Conservation (phyloP, 2,113 vertebrate species). For the Aplodontia rufa region DNA sequence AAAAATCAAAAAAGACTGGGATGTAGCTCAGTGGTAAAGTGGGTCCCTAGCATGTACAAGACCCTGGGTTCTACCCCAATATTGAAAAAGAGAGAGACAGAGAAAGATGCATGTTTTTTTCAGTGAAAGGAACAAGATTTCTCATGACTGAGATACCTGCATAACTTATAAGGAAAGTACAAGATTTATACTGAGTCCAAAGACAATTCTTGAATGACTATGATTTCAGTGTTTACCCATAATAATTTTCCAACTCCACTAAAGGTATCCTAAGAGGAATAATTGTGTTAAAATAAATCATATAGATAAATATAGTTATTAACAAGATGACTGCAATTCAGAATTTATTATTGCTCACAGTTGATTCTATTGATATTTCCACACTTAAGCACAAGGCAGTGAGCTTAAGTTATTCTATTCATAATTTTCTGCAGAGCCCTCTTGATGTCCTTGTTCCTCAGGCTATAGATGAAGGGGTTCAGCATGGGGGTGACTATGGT, state of each 20-base stretch:
- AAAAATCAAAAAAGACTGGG: too few species aligned
- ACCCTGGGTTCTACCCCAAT: too few species aligned
- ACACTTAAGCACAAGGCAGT: not conserved
- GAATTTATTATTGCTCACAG: not conserved
- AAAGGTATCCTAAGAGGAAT: not conserved
- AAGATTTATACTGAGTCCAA: not conserved
- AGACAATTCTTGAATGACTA: too few species aligned
- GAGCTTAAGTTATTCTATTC: not conserved
- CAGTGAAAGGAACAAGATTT: not conserved
- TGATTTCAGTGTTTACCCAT: not conserved
- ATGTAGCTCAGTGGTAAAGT: too few species aligned
- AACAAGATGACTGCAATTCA: not conserved
- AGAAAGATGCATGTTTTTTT: not conserved
- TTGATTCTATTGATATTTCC: not conserved
- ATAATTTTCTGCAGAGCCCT: not conserved
- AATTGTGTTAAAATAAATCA: not conserved
- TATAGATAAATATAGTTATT: too few species aligned
- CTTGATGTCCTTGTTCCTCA: not conserved
- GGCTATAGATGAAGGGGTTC: not conserved
- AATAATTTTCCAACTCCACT: not conserved
- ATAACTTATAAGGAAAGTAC: not conserved
- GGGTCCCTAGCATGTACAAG: too few species aligned
- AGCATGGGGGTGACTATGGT: not conserved
- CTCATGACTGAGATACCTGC: not conserved
- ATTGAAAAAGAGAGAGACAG: not conserved